These are phyloP conservation scores for Podilymbus podiceps DNA, from an alignment of 2,113 vertebrate species.

Conservation along the genomic window DNA sequence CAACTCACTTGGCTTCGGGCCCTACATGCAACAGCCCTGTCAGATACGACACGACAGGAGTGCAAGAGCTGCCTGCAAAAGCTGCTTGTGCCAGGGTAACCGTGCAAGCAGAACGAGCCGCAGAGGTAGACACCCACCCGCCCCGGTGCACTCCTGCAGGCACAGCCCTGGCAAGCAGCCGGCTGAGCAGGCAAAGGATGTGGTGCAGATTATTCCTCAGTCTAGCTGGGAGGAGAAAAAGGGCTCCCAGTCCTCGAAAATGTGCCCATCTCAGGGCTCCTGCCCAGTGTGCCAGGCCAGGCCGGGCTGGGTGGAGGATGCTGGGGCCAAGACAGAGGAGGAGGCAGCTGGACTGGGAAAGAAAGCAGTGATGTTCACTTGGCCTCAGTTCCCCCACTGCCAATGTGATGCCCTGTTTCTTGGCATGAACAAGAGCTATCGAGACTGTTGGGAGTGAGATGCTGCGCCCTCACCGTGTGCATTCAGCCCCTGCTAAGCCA, in stretches of 20 bases:
- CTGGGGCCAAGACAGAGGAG: not conserved
- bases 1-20: not conserved
- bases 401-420: not conserved
- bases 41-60: accelerated
- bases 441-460: not conserved
- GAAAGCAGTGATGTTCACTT: not conserved
- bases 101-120: not conserved
- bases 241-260: not conserved
- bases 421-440: not conserved
- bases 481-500: not conserved
- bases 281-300: not conserved
- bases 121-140: not conserved
- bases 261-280: accelerated
- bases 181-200: not conserved
- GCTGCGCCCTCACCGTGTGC: not conserved
- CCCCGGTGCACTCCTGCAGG: not conserved
- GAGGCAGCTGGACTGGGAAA: not conserved
- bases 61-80: not conserved
- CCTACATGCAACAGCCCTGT: not conserved
- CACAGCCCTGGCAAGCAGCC: not conserved
- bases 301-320: not conserved
- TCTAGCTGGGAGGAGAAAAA: not conserved
- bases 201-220: not conserved
- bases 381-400: not conserved
- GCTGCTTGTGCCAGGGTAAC: not conserved